These are phyloP conservation scores for Mesoligia furuncula DNA, from an alignment of 2,888 invertebrate species.

Conservation along the genomic window DNA sequence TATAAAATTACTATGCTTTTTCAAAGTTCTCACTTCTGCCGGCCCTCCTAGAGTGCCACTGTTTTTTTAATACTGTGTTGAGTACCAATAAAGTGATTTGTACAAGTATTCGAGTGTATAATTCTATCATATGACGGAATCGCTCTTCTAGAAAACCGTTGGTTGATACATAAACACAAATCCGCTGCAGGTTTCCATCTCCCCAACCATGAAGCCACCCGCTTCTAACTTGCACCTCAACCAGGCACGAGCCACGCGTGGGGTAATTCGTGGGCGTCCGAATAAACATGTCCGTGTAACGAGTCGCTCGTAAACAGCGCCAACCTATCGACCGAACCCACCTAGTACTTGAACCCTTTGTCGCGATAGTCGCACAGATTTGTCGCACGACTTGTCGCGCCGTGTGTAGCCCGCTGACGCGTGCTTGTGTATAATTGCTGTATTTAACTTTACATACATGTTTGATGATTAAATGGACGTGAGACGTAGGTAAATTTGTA, in stretches of 20 bases:
- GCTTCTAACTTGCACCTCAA: slow-evolving; percentile 60
- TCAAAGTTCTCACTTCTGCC: too few species aligned
- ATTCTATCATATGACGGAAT: too few species aligned
- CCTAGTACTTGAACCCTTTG: slow-evolving; percentile 51
- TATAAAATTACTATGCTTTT: too few species aligned
- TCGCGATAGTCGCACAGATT: slow-evolving; percentile 50
- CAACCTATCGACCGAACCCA: slow-evolving; percentile 72
- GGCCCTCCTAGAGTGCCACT: too few species aligned
- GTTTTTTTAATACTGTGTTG: too few species aligned
- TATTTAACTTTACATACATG: slow-evolving; percentile 26
- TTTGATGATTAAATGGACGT: slow-evolving; percentile 21
- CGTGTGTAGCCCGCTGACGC: slow-evolving; percentile 10
- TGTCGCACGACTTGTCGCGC: slow-evolving; percentile 44
- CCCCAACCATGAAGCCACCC: neutral
- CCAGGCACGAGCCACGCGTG: slow-evolving; percentile 85
- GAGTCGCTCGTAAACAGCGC: slow-evolving; percentile 80
- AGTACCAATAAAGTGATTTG: too few species aligned
- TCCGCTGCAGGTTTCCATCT: neutral
- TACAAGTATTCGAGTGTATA: too few species aligned
- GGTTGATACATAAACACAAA: neutral
- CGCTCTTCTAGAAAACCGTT: too few species aligned
- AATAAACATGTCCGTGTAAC: slow-evolving; percentile 85
- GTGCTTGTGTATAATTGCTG: slow-evolving; percentile 47
- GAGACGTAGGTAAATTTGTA: neutral
- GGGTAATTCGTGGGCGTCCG: slow-evolving; percentile 83